Evolutionary conservation across 2,888 invertebrate species (phyloP), one percentile per base, ranked within the genome.

Genomic region (Acrocyrtus sp.): DNA sequence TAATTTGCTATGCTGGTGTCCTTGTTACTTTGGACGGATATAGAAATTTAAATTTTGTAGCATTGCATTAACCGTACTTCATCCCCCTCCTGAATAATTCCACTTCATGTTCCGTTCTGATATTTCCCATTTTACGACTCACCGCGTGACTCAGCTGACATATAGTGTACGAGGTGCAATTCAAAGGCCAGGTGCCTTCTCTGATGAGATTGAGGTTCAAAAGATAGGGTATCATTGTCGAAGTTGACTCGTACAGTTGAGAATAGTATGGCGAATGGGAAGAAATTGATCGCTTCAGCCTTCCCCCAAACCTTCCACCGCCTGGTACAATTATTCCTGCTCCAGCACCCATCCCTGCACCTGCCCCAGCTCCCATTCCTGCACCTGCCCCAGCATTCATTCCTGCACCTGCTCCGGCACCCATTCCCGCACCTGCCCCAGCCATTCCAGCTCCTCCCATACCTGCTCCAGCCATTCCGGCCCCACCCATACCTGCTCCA

Each of bases 141-240:
- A 54, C 47, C 22, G 39, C n/a, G 24, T 19, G 19, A 24, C 43
- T 48, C 21, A 66, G 22, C 56, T 48, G 47, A 21, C 66, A 66
- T 6, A 66, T 43, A 1, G 47, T 22, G 26, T 24, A 57, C n/a
- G 66, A 56, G 15, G 48, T 66, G 43, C 66, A 66, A 4, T 57
- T 2, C 1, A 57, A 3, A 2, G 66, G 41, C 57, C n/a, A 43
- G 8, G 47, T 41, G 15, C 56, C 47, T 15, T 66, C 56, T 5
- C 56, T 45, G 19, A 58, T 58, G n/a, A 22, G 27, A 47, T 58
- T 58, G 15, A 58, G 41, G 8, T 19, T 17, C 0, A 58, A 47
- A 12, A 58, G 17, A 10, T 58, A 47, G 4, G 58, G 58, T 15
- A 58, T 24, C n/a, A 58, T 29, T 2, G 26, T 47, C 2, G 58